phyloP scores from a whole-genome alignment of 2,113 vertebrate genomes.

The Lagenorhynchus albirostris region DNA sequence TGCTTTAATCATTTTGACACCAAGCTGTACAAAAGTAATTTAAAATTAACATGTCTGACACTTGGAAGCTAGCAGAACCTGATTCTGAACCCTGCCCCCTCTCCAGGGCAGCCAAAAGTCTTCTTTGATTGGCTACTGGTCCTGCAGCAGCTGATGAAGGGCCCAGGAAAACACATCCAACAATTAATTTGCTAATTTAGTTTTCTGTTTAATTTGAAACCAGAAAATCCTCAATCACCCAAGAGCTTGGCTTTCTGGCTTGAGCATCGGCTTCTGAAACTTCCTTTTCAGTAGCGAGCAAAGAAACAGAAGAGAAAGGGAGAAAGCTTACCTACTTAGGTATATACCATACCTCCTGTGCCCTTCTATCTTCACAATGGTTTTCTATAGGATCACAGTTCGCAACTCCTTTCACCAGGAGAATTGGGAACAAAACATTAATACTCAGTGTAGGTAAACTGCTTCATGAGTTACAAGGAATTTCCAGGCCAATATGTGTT shows the following conservation, averaged over 20 bases:
- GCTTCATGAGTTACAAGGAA: neutral
- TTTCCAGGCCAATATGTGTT: constrained; percentile 24
- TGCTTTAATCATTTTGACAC: constrained; percentile 94
- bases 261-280: constrained; percentile 46
- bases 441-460: neutral
- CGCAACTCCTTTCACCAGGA: constrained; percentile 1
- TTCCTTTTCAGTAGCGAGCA: constrained; percentile 40
- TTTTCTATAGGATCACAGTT: neutral
- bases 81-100: constrained; percentile 78
- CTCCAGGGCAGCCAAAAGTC: constrained; percentile 55
- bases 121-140: constrained; percentile 80
- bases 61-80: constrained; percentile 82
- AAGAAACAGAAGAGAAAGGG: constrained; percentile 44
- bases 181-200: constrained; percentile 96
- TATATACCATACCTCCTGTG: neutral
- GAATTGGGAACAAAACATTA: neutral
- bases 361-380: neutral
- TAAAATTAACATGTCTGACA: constrained; percentile 97
- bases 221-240: constrained; percentile 91
- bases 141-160: constrained; percentile 86
- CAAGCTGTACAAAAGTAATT: constrained; percentile 93
- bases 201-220: constrained; percentile 93
- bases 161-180: constrained; percentile 87
- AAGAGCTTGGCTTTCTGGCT: constrained; percentile 69
- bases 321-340: constrained; percentile 36